These are phyloP conservation scores for Microvelia longipes DNA, from an alignment of 1,140 invertebrate genomes.

Conservation along the genomic window DNA sequence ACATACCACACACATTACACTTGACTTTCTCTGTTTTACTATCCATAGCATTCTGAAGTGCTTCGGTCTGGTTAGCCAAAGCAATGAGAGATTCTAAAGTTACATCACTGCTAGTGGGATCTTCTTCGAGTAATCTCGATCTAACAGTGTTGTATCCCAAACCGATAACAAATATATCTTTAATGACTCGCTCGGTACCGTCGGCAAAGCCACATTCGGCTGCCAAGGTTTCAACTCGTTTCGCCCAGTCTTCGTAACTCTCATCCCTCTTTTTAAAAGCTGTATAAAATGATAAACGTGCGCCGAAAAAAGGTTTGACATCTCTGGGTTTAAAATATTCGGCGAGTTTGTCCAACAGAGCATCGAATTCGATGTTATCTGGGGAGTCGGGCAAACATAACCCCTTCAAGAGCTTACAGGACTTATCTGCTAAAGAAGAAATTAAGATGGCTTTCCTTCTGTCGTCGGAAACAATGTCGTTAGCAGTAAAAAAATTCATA, in stretches of 20 bases:
- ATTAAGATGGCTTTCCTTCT: background rate
- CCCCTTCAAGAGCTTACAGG: background rate
- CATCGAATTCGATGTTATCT: background rate
- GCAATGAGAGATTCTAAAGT: background rate
- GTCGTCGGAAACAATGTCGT: background rate
- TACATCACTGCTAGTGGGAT: background rate
- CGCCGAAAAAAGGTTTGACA: background rate
- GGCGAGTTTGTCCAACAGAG: background rate
- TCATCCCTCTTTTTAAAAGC: background rate
- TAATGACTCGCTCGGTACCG: background rate
- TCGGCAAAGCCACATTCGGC: background rate
- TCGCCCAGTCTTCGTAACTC: background rate
- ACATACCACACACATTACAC: background rate
- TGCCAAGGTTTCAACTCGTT: background rate
- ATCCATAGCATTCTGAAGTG: background rate
- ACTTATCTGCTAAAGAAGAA: background rate
- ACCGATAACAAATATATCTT: background rate
- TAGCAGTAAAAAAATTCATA: background rate
- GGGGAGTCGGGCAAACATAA: background rate
- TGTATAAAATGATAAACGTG: background rate
- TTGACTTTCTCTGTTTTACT: background rate
- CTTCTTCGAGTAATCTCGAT: background rate
- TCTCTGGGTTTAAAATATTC: background rate
- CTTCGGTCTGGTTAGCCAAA: background rate
- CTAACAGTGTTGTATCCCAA: background rate